Evolutionary conservation across 2,113 vertebrate genomes (phyloP).

Genomic region (Aegotheles bennettii): DNA sequence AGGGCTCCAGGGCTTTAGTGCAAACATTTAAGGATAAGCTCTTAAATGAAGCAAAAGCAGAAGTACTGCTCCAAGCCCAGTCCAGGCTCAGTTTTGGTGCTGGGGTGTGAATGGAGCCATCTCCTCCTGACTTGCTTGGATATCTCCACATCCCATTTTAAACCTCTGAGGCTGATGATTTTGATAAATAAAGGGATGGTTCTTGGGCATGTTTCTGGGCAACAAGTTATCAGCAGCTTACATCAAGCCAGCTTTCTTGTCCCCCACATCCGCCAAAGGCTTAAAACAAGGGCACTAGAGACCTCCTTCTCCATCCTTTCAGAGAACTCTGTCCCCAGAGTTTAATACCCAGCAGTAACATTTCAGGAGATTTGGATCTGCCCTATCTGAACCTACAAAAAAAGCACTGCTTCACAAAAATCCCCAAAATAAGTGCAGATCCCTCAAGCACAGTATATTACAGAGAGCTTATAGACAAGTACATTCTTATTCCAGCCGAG

Average conservation of each 20-base stretch:
- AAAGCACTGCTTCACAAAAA: rapidly evolving
- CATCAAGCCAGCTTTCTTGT: not conserved
- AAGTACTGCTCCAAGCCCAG: not conserved
- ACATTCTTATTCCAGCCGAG: not conserved
- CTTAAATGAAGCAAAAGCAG: not conserved
- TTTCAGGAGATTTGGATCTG: not conserved
- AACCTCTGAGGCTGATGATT: not conserved
- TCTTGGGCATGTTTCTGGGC: not conserved
- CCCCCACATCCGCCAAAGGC: not conserved
- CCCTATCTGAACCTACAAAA: rapidly evolving
- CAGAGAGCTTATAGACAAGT: not conserved
- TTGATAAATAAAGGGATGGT: not conserved
- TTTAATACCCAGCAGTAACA: rapidly evolving
- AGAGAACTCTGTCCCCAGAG: not conserved
- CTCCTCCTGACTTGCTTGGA: not conserved
- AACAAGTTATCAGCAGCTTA: rapidly evolving
- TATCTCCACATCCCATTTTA: rapidly evolving
- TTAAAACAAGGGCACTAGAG: not conserved
- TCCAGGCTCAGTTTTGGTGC: not conserved
- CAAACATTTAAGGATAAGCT: slow-evolving; percentile 7
- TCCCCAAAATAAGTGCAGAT: rapidly evolving
- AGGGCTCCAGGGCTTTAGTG: slow-evolving; percentile 23
- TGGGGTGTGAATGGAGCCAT: not conserved
- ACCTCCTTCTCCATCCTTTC: rapidly evolving
- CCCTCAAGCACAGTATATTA: too few relatives aligned